Evolutionary conservation across 2,113 vertebrate species (phyloP), one percentile per base, ranked within the genome.

Genomic region (Acanthisitta chloris): DNA sequence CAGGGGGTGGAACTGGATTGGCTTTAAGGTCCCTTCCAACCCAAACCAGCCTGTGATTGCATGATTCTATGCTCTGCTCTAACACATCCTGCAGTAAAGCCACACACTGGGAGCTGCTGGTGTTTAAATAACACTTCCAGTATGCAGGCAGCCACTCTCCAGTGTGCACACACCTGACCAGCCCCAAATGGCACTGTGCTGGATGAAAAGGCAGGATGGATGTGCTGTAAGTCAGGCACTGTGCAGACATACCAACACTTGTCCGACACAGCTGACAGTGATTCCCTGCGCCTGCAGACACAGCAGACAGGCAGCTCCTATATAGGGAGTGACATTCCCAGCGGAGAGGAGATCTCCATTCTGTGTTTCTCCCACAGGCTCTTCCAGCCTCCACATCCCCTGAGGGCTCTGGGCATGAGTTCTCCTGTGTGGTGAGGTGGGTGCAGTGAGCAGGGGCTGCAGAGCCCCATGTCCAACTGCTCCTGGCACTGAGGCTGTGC

Each of bases 91-190:
- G 2, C 18, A 29, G 48, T 4, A n/a, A n/a, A 45, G 29, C 64
- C 19, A 7, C 0, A 0, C 12, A 3, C 14, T 16, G 40, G n/a
- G 64, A 28, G 29, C 34, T 52, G 80, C 61, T 17, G 40, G 5
- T 18, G 36, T 14, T 54, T 29, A 49, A 58, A 36, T 21, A 28
- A 6, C 43, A n/a, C 52, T 70, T n/a, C 31, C 79, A 29, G 0
- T 3, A 7, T 1, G 11, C 52, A 17, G n/a, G 4, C 64, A 36
- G 38, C 12, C 49, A 25, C 64, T 14, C 80, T 80, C 12, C 67
- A 9, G 51, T 4, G 26, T 19, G 3, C 1, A 7, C 52, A 2
- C 43, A 4, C 4, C 14, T 16, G 16, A 21, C 42, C 6, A 1
- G 49, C 48, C 84, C 69, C 62, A 70, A 4, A 14, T 2, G 14